Evolutionary conservation across 2,797 vertebrate genomes (phyloP), one percentile per base, ranked within the genome.

Genomic region (Macrochelys suwanniensis): DNA sequence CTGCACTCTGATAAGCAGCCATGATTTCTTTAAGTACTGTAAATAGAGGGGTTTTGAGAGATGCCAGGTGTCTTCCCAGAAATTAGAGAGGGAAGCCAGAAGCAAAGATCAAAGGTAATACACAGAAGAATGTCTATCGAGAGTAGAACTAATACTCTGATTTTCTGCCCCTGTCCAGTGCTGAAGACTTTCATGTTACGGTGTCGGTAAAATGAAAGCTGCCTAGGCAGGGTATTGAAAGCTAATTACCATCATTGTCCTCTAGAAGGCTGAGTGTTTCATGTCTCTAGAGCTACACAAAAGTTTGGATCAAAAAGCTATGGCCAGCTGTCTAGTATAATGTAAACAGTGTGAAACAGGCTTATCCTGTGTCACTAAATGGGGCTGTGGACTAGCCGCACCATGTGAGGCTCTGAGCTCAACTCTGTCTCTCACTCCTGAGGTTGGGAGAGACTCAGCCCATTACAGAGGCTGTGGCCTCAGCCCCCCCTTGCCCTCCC

Each of bases 21-120:
- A 17, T 85, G 82, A 96, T 84, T 80, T 94, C 80, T 94, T 45
- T 3, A 61, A 13, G 81, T 89, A 37, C 51, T 82, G 88, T 90
- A 80, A 92, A 92, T 92, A 61, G 6, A 68, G 10, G 2, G 25
- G 53, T 68, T 21, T 31, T 76, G 2, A 21, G 19, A 80, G 33
- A 80, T 0, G 59, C 78, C 42, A 89, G 37, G 10, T 84, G 61
- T 89, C 78, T 11, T 89, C 68, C 37, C 53, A 5, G 53, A 82
- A 85, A 84, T 4, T 25, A 89, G 7, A 2, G 11, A 25, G 25
- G 4, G 47, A 25, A 84, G 65, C 6, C 65, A 85, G 42, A 93
- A 94, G 89, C n/a, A 94, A 89, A 91, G 33, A 21, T 74, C 74
- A 83, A 71, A 82, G 13, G 19, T 28, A 87, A 88, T 83, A 80